A percentile compares a stretch with the other conserved stretches of the same genome.
Evolutionary conservation across 2,888 invertebrate species (phyloP).

Genomic region (Drosophila quinaria): DNA sequence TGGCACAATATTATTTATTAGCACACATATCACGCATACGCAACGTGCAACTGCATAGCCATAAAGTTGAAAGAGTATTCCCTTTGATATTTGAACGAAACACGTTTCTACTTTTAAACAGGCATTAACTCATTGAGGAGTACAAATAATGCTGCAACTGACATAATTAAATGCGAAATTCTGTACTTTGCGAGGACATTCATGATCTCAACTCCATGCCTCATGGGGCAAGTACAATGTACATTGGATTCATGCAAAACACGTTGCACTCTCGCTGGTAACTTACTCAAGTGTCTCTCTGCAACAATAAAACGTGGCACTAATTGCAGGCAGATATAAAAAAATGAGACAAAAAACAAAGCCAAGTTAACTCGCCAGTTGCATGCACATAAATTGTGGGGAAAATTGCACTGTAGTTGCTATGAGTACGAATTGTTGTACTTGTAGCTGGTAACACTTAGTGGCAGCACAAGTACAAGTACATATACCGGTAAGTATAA

Average conservation of each 20-base stretch:
- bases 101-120: slow-evolving; percentile 34
- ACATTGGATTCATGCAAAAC: slow-evolving; percentile 3
- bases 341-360: slow-evolving; percentile 28
- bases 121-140: slow-evolving; percentile 11
- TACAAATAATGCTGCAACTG: slow-evolving; percentile 10
- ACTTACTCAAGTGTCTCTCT: slow-evolving; percentile 33
- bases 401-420: slow-evolving; percentile 56
- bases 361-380: slow-evolving; percentile 42
- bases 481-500: slow-evolving; percentile 31
- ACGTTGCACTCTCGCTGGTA: slow-evolving; percentile 19
- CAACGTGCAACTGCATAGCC: slow-evolving; percentile 32
- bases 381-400: slow-evolving; percentile 53
- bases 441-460: slow-evolving; percentile 5
- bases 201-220: slow-evolving; percentile 29
- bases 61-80: slow-evolving; percentile 9
- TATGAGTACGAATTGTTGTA: slow-evolving; percentile 4
- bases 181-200: slow-evolving; percentile 46
- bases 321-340: slow-evolving; percentile 58
- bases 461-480: slow-evolving; percentile 18
- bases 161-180: slow-evolving; percentile 35
- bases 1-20: slow-evolving; percentile 13
- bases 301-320: slow-evolving; percentile 55
- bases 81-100: slow-evolving; percentile 2
- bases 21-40: slow-evolving; percentile 51
- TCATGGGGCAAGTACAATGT: not conserved